Evolutionary conservation across 92 coral and sea anemone genomes (phyloP).

Genomic region (Actinernus sp.): DNA sequence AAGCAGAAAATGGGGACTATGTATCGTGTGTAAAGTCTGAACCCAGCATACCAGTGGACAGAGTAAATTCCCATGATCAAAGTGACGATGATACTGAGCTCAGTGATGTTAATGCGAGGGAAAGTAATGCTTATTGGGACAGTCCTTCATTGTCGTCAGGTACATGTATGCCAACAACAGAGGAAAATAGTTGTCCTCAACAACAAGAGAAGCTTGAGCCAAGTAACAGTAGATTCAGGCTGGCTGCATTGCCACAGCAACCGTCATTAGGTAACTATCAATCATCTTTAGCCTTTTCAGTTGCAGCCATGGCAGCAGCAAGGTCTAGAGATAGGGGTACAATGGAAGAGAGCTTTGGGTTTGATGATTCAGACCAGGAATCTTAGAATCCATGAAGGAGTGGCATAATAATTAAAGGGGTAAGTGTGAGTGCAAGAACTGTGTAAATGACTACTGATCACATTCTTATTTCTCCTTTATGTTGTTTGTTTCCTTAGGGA

Average conservation of each 20-base stretch:
- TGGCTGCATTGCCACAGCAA: not conserved
- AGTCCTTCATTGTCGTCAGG: not conserved
- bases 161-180: no score
- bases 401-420: no score
- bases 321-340: constrained; percentile 65
- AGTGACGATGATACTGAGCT: not conserved
- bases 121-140: not conserved
- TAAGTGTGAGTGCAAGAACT: no score
- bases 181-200: not conserved
- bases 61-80: not conserved
- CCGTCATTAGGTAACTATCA: constrained; percentile 8
- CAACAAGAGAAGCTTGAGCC: not conserved
- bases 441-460: no score
- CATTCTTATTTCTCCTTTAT: no score
- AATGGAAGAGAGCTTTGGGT: constrained; percentile 80
- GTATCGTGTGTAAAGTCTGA: not conserved
- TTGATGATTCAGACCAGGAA: constrained; percentile 72
- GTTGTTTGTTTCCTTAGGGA: no score
- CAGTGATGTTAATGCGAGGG: not conserved
- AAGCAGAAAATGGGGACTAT: not conserved
- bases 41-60: not conserved
- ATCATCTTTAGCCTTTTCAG: constrained; percentile 79
- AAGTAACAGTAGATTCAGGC: not conserved
- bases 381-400: no score
- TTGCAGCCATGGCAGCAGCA: constrained; percentile 85